Conservation (phyloP, 2,888 invertebrate genomes). For the Priapulus caudatus region DNA sequence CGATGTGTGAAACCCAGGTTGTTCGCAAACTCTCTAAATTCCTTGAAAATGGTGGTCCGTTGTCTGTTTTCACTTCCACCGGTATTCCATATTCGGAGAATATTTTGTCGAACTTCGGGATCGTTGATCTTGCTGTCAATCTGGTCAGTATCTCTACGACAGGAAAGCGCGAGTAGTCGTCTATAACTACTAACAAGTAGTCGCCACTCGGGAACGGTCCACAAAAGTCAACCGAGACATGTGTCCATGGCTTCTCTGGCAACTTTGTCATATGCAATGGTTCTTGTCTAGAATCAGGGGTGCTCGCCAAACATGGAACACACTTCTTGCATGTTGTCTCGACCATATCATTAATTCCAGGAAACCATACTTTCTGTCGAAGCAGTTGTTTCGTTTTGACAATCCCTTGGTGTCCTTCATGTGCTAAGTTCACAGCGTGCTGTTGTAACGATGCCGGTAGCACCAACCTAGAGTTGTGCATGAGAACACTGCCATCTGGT, state of each 20-base stretch:
- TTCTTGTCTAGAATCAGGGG: neutral
- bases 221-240: neutral
- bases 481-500: no score
- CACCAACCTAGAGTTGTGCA: no score
- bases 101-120: constrained; percentile 9
- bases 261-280: neutral
- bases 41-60: constrained; percentile 14
- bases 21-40: constrained; percentile 6
- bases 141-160: constrained; percentile 9
- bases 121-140: constrained; percentile 8
- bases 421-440: constrained; percentile 18
- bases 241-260: neutral
- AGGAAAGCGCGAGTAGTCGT: constrained; percentile 12
- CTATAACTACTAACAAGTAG: constrained; percentile 16
- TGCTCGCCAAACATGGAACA: neutral
- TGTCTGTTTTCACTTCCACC: neutral
- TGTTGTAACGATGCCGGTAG: no score
- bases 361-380: constrained; percentile 22
- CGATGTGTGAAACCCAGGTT: neutral
- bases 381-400: constrained; percentile 19
- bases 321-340: neutral
- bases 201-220: constrained; percentile 7
- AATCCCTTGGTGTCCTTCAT: constrained; percentile 22
- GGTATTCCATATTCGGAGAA: constrained; percentile 12
- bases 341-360: constrained; percentile 16